A percentile compares a stretch with the other conserved stretches of the same genome.
phyloP scores from a whole-genome alignment of 1,140 invertebrate genomes.

The Bombyx mandarina region DNA sequence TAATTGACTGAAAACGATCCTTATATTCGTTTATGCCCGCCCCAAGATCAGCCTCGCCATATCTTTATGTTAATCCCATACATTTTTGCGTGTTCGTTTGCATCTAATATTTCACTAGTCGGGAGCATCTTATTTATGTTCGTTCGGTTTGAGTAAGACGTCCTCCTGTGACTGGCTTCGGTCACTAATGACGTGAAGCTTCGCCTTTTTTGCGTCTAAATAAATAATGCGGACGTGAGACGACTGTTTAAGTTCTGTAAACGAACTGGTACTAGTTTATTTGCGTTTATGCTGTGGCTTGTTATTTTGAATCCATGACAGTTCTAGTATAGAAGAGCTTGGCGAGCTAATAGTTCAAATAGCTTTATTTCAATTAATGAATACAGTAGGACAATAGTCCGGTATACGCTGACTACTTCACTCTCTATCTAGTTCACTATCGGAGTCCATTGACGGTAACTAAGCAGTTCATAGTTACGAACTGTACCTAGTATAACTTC shows the following conservation, averaged over 20 bases:
- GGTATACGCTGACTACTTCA: no score
- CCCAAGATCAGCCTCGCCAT: constrained; percentile 15
- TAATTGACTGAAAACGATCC: no score
- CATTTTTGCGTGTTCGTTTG: constrained; percentile 45
- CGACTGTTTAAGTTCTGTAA: constrained; percentile 18
- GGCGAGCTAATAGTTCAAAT: no score
- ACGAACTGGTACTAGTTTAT: constrained; percentile 5
- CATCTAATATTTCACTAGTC: constrained; percentile 52
- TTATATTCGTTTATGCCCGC: neutral
- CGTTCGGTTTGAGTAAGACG: constrained; percentile 37
- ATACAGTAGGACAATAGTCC: no score
- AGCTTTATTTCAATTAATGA: no score
- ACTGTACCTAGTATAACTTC: no score
- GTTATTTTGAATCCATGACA: no score
- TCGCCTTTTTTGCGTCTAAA: constrained; percentile 37
- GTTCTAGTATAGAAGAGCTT: no score
- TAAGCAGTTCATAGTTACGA: no score
- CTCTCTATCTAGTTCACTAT: no score
- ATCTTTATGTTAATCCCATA: constrained; percentile 37
- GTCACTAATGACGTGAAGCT: constrained; percentile 39
- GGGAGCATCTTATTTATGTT: constrained; percentile 39
- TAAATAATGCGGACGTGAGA: constrained; percentile 37
- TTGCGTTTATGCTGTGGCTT: constrained; percentile 1
- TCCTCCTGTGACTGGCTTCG: constrained; percentile 31
- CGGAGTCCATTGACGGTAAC: no score